Evolutionary conservation across 1,140 invertebrate genomes (phyloP).

Genomic region (Drosophila hydei): DNA sequence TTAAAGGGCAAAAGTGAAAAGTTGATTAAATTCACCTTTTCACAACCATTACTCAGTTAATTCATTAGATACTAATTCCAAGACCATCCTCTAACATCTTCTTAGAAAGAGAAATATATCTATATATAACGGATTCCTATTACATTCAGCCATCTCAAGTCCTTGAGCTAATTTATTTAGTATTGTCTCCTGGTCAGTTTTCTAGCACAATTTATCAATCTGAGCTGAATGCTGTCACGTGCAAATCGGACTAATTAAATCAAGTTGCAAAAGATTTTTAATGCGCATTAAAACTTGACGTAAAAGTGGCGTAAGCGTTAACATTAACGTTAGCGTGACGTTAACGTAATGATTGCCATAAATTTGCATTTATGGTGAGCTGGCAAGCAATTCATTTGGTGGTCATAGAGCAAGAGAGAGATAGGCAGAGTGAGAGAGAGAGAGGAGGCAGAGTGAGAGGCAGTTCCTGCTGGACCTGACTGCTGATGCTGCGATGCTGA

Average conservation of each 20-base stretch:
- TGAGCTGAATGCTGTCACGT: conserved; percentile 7
- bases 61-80: no score
- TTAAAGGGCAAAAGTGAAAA: no score
- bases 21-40: no score
- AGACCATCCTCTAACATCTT: no score
- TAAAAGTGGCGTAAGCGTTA: conserved; percentile 19
- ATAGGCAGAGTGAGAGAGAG: not conserved
- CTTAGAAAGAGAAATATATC: no score
- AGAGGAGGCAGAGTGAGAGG: not conserved
- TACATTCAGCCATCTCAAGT: no score
- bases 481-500: conserved; percentile 22
- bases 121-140: no score
- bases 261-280: conserved; percentile 44
- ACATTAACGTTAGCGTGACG: conserved; percentile 21
- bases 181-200: no score
- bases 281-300: conserved; percentile 57
- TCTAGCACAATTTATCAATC: not conserved
- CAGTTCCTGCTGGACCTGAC: conserved; percentile 4
- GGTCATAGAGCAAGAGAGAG: conserved; percentile 16
- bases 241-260: conserved; percentile 69
- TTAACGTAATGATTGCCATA: conserved; percentile 72
- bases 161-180: no score
- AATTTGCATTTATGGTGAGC: conserved; percentile 71
- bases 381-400: conserved; percentile 62
- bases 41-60: no score